Evolutionary conservation across 2,888 invertebrate genomes (phyloP), one percentile per base, ranked within the genome.

Genomic region (Scrobipalpa costella): DNA sequence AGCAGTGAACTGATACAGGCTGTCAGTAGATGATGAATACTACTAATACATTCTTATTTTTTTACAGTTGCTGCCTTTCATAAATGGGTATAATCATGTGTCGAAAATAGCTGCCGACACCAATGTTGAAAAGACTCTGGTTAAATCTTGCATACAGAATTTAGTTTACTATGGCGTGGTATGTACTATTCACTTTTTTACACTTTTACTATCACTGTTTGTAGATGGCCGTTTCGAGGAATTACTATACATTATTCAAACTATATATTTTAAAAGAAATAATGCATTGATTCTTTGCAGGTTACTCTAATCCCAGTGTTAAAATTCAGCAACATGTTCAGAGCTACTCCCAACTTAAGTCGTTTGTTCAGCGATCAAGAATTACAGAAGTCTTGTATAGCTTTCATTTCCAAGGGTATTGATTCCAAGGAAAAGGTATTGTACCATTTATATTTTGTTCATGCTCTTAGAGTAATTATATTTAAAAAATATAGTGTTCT

Each of bases 101-200:
- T 94, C 96, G 0, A 95, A 96, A 75, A 98, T 99, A 68, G 96
- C 98, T 0, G 94, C 95, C 0, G 95, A 97, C 76, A 96, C 98
- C 0, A 97, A 98, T 77, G 98, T 99, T 0, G 98, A 98, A 81
- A 96, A 96, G 70, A 97, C 97, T 81, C 92, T 98, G 38, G 98
- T 98, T 0, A 98, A 98, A 85, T 96, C 97, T 0, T 98, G 98
- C 82, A 94, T 98, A 64, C 98, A 98, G 83, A 98, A 98, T 88
- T 92, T 98, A 69, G 94, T 96, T 70, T 98, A 95, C 79, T 95
- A 95, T 72, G 94, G 93, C 27, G 94, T 94, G 64, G 94, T 94
- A 71, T 71, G 89, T 81, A 50, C 19, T 55, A 7, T 47, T 34
- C 6, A 40, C 3, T 40, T 17, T 3, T 40, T 34, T 27, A 7